Percentiles rank a stretch among this genome's conserved stretches.
These are phyloP conservation scores for Aplochiton taeniatus DNA, from an alignment of 2,797 vertebrate species.

Conservation along the genomic window DNA sequence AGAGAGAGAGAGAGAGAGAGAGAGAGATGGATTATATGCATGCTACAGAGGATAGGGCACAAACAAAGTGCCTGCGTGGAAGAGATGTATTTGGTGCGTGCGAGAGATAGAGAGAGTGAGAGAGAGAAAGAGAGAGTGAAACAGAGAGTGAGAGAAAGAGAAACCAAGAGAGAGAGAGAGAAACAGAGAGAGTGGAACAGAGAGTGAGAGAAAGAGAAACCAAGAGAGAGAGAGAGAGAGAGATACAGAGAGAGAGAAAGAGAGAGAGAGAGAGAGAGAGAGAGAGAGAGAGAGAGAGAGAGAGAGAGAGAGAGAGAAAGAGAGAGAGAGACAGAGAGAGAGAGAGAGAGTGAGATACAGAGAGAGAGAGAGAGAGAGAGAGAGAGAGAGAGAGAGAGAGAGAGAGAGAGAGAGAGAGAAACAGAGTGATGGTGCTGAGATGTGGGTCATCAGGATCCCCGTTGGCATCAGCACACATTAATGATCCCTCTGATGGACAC, in stretches of 20 bases:
- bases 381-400: no score
- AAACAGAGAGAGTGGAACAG: not conserved
- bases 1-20: conserved; percentile 32
- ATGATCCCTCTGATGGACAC: no score
- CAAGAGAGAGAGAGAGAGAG: no score
- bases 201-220: conserved; percentile 20
- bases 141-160: not conserved
- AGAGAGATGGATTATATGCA: no score
- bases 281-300: conserved; percentile 37
- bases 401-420: no score
- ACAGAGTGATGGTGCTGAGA: conserved; percentile 71
- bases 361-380: no score
- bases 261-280: conserved; percentile 25
- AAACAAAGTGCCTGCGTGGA: no score
- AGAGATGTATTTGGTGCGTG: no score
- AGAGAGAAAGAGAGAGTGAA: conserved; percentile 26
- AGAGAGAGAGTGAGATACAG: no score
- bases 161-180: conserved; percentile 14
- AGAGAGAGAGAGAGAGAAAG: conserved; percentile 62
- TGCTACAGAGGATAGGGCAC: no score
- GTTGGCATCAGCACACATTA: conserved; percentile 71
- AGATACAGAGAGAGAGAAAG: no score
- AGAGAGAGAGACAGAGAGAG: no score
- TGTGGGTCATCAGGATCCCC: conserved; percentile 79
- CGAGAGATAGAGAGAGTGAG: conserved; percentile 18